A percentile compares a stretch with the other conserved stretches of the same genome.
Evolutionary conservation across 2,888 invertebrate genomes (phyloP).

Genomic region (Falcaria lacertinaria): DNA sequence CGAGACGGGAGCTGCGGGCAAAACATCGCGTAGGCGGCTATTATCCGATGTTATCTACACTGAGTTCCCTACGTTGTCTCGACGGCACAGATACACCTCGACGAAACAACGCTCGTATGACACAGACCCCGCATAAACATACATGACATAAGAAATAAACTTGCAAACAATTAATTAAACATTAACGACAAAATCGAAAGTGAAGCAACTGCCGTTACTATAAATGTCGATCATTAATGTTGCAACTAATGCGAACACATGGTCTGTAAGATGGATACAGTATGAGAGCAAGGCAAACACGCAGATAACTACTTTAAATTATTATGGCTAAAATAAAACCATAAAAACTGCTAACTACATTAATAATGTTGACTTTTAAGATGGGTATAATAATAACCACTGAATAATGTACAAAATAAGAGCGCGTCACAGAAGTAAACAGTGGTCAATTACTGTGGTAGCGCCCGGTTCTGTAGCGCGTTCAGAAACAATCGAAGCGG

Average conservation of each 20-base stretch:
- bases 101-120: slow-evolving; percentile 6
- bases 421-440: slow-evolving; percentile 70
- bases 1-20: slow-evolving; percentile 49
- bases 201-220: slow-evolving; percentile 39
- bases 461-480: slow-evolving; percentile 65
- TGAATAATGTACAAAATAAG: slow-evolving; percentile 65
- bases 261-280: slow-evolving; percentile 30
- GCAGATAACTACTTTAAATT: background rate
- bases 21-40: slow-evolving; percentile 53
- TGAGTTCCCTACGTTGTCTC: slow-evolving; percentile 35
- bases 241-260: slow-evolving; percentile 41
- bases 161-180: slow-evolving; percentile 14
- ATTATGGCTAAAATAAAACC: slow-evolving; percentile 6
- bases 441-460: slow-evolving; percentile 76
- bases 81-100: slow-evolving; percentile 20
- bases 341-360: slow-evolving; percentile 17
- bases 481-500: slow-evolving; percentile 77
- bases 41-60: slow-evolving; percentile 55
- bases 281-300: slow-evolving; percentile 18
- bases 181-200: slow-evolving; percentile 35
- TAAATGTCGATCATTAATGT: slow-evolving; percentile 39
- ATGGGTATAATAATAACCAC: slow-evolving; percentile 39
- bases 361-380: slow-evolving; percentile 32
- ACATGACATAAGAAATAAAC: background rate
- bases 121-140: background rate